phyloP scores from a whole-genome alignment of 1,140 invertebrate species.

The Telenomus remus region DNA sequence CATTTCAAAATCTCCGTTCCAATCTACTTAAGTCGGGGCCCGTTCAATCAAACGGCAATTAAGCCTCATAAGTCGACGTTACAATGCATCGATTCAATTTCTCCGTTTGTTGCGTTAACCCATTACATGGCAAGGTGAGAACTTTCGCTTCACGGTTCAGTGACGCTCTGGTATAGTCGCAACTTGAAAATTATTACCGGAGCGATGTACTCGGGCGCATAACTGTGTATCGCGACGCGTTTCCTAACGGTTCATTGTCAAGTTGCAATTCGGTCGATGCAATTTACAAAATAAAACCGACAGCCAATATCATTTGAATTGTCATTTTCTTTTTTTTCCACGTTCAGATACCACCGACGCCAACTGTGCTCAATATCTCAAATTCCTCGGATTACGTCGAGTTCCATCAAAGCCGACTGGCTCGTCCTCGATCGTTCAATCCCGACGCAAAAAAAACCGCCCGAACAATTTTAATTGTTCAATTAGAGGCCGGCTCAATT shows the following conservation, averaged over 20 bases:
- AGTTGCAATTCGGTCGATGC: conserved; percentile 45
- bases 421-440: background rate
- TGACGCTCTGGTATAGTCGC: conserved; percentile 38
- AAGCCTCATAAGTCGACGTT: background rate
- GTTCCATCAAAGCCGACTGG: background rate
- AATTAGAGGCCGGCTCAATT: background rate
- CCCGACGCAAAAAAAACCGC: background rate
- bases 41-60: background rate
- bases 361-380: conserved; percentile 15
- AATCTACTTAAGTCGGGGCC: too few species aligned
- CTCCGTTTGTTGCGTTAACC: conserved; percentile 45
- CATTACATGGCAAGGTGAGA: conserved; percentile 53
- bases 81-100: conserved; percentile 32
- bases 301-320: conserved; percentile 45
- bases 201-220: conserved; percentile 54
- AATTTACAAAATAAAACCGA: conserved; percentile 39
- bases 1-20: background rate
- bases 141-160: conserved; percentile 60
- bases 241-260: conserved; percentile 58
- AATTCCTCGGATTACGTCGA: conserved; percentile 19
- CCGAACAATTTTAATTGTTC: conserved; percentile 9
- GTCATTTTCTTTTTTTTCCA: too few species aligned
- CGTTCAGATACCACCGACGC: conserved; percentile 7
- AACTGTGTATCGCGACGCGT: conserved; percentile 59
- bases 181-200: conserved; percentile 54